Evolutionary conservation across 1,140 invertebrate species (phyloP), one percentile per base, ranked within the genome.

Genomic region (Campodea augens): DNA sequence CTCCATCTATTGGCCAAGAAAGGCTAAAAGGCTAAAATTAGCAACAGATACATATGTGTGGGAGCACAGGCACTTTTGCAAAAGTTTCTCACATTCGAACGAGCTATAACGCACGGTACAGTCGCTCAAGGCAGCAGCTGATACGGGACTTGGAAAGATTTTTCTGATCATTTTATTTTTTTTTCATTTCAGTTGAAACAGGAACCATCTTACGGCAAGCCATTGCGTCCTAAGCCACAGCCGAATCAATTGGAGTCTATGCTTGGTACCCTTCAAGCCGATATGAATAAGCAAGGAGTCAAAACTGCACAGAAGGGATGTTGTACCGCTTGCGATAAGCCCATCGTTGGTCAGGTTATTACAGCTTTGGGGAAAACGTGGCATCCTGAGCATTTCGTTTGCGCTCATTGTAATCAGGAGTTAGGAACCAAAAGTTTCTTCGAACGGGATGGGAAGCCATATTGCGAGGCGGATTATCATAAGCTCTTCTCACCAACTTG

Each of bases 301-400:
- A 91, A 83, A 61, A 93, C 90, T 19, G 90, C 90, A 48, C 88
- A 96, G 58, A 98, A 97, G 68, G 95, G 93, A 54, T 91, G 89
- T 67, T 98, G 93, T 77, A 89, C 76, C 58, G 89, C 88, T 44
- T 98, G 92, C 72, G 85, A 91, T 61, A 96, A 98, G 59, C 88
- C 91, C 15, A 96, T 98, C 63, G 88, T 97, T 27, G 93, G 93
- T 51, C 89, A 95, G 75, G 83, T 89, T 42, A 85, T 95, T 52
- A 96, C 91, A 25, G 95, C 95, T 1, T 59, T 99, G 52, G 95
- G 93, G 22, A 88, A 91, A 64, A 95, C 92, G n/a, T 99, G 92
- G 92, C 95, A 99, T 65, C 91, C 93, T 10, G 93, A 98, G 66
- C 95, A 98, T 62, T 99, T 98, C 65, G 86, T 79, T 3, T 99